Evolutionary conservation across 2,888 invertebrate genomes (phyloP).

Genomic region (Rhorus exstirpatorius): DNA sequence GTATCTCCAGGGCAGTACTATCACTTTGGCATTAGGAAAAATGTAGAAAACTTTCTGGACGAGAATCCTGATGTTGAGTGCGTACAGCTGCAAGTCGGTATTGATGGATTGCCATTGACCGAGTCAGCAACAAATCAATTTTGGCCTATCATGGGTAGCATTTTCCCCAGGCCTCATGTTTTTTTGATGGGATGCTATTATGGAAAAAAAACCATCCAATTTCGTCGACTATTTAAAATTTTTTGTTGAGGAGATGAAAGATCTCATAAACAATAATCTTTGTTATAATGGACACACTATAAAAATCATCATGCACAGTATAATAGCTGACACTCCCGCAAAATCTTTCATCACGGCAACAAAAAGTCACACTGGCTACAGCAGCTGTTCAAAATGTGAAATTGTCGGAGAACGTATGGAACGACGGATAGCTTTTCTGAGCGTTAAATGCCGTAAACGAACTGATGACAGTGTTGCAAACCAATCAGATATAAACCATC

Average conservation of each 20-base stretch:
- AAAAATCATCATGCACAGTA: conserved; percentile 53
- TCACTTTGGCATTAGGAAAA: conserved; percentile 38
- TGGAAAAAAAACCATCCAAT: conserved; percentile 65
- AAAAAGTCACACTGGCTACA: conserved; percentile 70
- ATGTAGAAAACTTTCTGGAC: conserved; percentile 42
- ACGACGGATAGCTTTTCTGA: conserved; percentile 35
- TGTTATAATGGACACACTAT: conserved; percentile 36
- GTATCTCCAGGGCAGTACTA: conserved; percentile 44
- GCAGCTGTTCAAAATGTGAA: conserved; percentile 68
- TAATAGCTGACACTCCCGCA: conserved; percentile 69
- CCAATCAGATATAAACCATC: conserved; percentile 53
- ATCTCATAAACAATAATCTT: conserved; percentile 57
- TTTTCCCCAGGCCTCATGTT: conserved; percentile 42
- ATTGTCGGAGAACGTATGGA: conserved; percentile 57
- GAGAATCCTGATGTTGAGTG: conserved; percentile 39
- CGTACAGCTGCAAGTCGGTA: conserved; percentile 48
- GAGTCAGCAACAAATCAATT: conserved; percentile 67
- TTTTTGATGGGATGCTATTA: conserved; percentile 70
- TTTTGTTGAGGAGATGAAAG: conserved; percentile 68
- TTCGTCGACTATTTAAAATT: conserved; percentile 60
- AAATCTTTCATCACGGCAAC: conserved; percentile 62
- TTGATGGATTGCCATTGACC: conserved; percentile 70
- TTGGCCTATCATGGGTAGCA: conserved; percentile 49
- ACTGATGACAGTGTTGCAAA: conserved; percentile 59
- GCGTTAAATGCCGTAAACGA: conserved; percentile 43